Conservation (phyloP, 2,797 vertebrate species). For the Eutrigla gurnardus region DNA sequence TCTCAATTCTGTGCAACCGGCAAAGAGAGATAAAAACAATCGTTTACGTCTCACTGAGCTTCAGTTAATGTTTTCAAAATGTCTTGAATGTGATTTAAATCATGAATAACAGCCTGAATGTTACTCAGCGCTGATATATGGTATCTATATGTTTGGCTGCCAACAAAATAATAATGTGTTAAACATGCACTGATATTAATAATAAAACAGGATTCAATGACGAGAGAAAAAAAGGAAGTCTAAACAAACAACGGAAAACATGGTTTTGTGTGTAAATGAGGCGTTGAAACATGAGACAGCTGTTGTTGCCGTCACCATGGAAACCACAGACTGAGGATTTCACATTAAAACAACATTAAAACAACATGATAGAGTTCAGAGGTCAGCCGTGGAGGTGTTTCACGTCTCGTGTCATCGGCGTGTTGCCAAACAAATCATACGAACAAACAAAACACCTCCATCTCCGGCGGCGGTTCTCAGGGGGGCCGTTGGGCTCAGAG, state of each 20-base stretch:
- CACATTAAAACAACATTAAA: not conserved
- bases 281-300: not conserved
- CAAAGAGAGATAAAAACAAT: too few species aligned
- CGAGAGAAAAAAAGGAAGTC: too few species aligned
- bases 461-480: not conserved
- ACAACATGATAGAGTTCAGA: not conserved
- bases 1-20: too few species aligned
- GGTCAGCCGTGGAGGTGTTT: not conserved
- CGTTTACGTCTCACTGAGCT: too few species aligned
- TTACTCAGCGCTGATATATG: not conserved
- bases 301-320: not conserved
- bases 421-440: not conserved
- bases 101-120: too few species aligned
- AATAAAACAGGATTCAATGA: not conserved
- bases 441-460: constrained; percentile 1
- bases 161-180: not conserved
- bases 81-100: too few species aligned
- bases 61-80: too few species aligned
- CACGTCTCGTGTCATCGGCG: too few species aligned
- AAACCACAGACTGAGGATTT: not conserved
- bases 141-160: not conserved
- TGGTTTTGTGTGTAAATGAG: too few species aligned
- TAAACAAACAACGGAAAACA: too few species aligned
- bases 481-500: constrained; percentile 1
- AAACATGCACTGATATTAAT: not conserved